Percentiles rank a stretch among this genome's conserved stretches.
These are phyloP conservation scores for Luscinia luscinia DNA, from an alignment of 2,797 vertebrate genomes.

Conservation along the genomic window DNA sequence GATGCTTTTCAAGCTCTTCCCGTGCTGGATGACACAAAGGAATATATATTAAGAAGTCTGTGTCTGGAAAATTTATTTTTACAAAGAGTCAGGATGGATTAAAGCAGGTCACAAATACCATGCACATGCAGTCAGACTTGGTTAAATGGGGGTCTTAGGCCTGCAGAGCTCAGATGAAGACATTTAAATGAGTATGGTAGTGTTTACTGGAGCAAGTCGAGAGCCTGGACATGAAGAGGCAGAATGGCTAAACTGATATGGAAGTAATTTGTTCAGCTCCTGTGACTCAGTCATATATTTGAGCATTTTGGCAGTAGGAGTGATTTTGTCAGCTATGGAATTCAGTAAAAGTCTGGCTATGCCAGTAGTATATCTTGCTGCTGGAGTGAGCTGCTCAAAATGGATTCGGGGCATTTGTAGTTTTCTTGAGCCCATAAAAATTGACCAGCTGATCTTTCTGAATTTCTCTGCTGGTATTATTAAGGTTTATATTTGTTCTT, in stretches of 20 bases:
- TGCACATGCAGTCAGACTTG: neutral
- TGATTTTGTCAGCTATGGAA: neutral
- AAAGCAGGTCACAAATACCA: neutral
- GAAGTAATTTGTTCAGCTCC: neutral
- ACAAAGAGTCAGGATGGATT: neutral
- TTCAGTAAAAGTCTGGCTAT: neutral
- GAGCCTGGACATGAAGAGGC: neutral
- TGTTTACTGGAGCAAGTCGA: neutral
- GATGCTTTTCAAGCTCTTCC: neutral
- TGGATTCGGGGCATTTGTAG: neutral
- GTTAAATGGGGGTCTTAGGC: fast-evolving
- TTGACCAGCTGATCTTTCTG: neutral
- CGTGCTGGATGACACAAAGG: neutral
- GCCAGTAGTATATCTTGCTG: neutral
- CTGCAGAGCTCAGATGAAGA: neutral
- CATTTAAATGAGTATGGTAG: neutral
- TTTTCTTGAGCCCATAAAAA: neutral
- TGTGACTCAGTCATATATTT: neutral
- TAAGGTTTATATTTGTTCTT: neutral
- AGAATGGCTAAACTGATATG: neutral
- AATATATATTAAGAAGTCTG: neutral
- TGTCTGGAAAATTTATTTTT: neutral
- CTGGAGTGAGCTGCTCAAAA: neutral
- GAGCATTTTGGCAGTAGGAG: neutral
- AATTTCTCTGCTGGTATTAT: neutral